Evolutionary conservation across 1,140 invertebrate genomes (phyloP).

Genomic region (Macrobrachium nipponense): DNA sequence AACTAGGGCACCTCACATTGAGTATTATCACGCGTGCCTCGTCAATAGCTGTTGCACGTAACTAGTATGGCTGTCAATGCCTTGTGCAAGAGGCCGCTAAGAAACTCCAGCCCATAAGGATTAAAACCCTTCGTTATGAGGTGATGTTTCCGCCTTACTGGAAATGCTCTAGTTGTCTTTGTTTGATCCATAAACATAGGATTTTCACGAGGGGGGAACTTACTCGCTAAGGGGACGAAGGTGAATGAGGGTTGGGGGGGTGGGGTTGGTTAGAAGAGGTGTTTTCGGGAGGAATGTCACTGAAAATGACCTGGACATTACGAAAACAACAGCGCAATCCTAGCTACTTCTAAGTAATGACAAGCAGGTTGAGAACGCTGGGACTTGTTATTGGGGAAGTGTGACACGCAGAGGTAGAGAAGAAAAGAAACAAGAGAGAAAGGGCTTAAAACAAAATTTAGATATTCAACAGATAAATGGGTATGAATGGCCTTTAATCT

Average conservation of each 20-base stretch:
- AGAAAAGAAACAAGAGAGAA: neutral
- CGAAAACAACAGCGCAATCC: constrained; percentile 46
- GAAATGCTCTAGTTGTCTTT: neutral
- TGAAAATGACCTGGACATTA: constrained; percentile 37
- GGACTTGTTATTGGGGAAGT: constrained; percentile 23
- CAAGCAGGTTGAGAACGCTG: constrained; percentile 48
- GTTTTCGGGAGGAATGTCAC: constrained; percentile 56
- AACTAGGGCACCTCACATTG: constrained; percentile 5
- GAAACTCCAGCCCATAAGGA: neutral
- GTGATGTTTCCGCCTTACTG: constrained; percentile 5
- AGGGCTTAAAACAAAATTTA: neutral
- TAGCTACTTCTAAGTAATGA: constrained; percentile 54
- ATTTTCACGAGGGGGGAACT: too few species aligned
- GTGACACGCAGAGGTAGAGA: constrained; percentile 15
- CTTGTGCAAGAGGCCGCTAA: neutral
- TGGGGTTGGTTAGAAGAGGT: constrained; percentile 16
- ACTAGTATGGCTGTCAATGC: constrained; percentile 30
- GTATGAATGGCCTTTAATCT: too few species aligned
- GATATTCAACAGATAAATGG: too few species aligned
- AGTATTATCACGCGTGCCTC: constrained; percentile 28
- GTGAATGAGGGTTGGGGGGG: neutral
- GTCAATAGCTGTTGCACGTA: constrained; percentile 53
- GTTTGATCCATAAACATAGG: too few species aligned
- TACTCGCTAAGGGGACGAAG: too few species aligned
- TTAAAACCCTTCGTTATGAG: neutral